phyloP scores from a whole-genome alignment of 2,888 invertebrate genomes.

The Omphaloscelis lunosa region DNA sequence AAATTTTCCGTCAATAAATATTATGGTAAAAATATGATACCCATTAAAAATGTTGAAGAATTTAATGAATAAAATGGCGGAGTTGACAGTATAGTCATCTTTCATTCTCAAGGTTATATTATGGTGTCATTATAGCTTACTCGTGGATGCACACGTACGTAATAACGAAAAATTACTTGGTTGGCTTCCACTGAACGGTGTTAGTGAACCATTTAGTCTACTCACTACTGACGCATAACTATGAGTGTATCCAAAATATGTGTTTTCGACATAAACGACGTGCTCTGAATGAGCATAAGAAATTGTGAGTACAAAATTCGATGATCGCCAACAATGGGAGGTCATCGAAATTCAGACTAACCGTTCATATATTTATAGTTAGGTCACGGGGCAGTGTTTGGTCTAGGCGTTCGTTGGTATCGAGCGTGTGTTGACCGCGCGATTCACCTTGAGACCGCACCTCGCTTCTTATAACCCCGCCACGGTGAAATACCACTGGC shows the following conservation, averaged over 20 bases:
- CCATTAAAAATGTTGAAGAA: constrained; percentile 32
- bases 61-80: constrained; percentile 32
- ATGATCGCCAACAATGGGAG: constrained; percentile 69
- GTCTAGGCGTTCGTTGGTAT: constrained; percentile 86
- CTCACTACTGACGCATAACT: constrained; percentile 16
- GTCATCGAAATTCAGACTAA: constrained; percentile 75
- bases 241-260: constrained; percentile 26
- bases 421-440: constrained; percentile 88
- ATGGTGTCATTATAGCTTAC: constrained; percentile 69
- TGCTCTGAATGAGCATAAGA: constrained; percentile 27
- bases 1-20: constrained; percentile 41
- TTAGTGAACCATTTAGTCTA: constrained; percentile 33
- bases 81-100: constrained; percentile 48
- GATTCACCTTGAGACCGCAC: constrained; percentile 89
- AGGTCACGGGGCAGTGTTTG: constrained; percentile 86
- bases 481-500: constrained; percentile 72
- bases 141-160: constrained; percentile 60
- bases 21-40: constrained; percentile 27
- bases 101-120: constrained; percentile 69
- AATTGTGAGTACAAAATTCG: constrained; percentile 19
- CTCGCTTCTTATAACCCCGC: constrained; percentile 83
- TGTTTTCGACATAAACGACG: constrained; percentile 20
- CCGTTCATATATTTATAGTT: constrained; percentile 79
- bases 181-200: constrained; percentile 47
- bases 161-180: constrained; percentile 69